These are phyloP conservation scores for Apocrypta bakeri DNA, from an alignment of 1,140 invertebrate species.

Conservation along the genomic window DNA sequence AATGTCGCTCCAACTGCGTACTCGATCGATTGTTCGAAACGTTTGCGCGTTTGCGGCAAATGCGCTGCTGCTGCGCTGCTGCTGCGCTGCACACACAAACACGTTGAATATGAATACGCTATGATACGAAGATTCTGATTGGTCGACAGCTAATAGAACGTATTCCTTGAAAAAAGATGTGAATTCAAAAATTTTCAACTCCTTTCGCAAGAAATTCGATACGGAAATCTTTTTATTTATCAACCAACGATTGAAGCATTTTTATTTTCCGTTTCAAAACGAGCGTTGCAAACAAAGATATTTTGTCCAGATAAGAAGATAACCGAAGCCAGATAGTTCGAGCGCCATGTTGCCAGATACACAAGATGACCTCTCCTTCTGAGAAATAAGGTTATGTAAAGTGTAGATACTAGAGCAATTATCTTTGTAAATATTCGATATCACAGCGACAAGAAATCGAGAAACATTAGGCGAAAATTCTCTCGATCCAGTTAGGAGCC, in stretches of 20 bases:
- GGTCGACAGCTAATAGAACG: not conserved
- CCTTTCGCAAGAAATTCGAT: not conserved
- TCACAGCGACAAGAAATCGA: not conserved
- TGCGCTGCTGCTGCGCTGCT: too few species aligned
- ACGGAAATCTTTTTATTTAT: constrained; percentile 18
- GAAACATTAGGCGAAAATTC: not conserved
- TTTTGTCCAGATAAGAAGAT: constrained; percentile 38
- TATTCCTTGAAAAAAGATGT: not conserved
- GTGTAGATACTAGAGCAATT: constrained; percentile 16
- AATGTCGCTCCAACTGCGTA: not conserved
- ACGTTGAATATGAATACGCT: too few species aligned
- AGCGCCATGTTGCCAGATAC: constrained; percentile 8
- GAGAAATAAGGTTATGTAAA: constrained; percentile 50
- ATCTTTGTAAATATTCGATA: constrained; percentile 38
- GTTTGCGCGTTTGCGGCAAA: not conserved
- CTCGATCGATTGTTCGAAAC: not conserved
- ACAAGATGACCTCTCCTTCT: constrained; percentile 43
- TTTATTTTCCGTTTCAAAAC: constrained; percentile 47
- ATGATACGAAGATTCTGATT: not conserved
- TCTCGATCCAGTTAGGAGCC: not conserved
- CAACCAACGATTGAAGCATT: not conserved
- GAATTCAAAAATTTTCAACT: not conserved
- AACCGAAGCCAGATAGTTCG: not conserved
- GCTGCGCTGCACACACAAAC: too few species aligned
- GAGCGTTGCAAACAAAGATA: constrained; percentile 40